These are phyloP conservation scores for Melitaea athalia DNA, from an alignment of 2,888 invertebrate species.

Conservation along the genomic window DNA sequence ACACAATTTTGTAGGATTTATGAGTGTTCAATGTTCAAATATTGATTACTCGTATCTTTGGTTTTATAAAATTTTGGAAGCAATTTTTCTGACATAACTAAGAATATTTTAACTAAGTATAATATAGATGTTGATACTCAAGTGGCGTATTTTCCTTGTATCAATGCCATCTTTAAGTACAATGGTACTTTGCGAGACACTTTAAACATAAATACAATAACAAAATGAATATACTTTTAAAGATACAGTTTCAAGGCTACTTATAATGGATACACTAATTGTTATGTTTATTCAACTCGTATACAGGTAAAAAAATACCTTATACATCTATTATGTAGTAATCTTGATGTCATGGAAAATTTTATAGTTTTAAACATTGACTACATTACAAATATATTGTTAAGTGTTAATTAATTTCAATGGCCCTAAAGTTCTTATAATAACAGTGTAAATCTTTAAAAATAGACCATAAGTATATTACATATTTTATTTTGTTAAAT, in stretches of 20 bases:
- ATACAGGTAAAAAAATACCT: constrained; percentile 13
- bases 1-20: too few relatives aligned
- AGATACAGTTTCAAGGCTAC: constrained; percentile 24
- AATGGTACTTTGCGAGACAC: background rate
- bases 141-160: background rate
- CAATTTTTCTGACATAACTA: background rate
- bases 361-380: background rate
- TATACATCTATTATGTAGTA: constrained; percentile 12
- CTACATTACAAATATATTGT: too few relatives aligned
- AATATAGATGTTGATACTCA: background rate
- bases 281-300: constrained; percentile 2
- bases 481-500: too few relatives aligned
- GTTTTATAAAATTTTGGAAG: too few relatives aligned
- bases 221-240: background rate
- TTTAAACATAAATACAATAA: background rate
- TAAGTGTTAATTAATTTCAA: too few relatives aligned
- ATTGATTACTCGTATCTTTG: too few relatives aligned
- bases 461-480: too few relatives aligned
- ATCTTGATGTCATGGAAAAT: background rate
- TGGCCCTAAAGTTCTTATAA: too few relatives aligned
- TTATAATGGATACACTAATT: constrained; percentile 26
- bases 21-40: too few relatives aligned
- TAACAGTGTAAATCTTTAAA: too few relatives aligned
- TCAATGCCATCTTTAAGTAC: constrained; percentile 6
- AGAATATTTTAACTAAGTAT: background rate